Evolutionary conservation across 1,140 invertebrate species (phyloP).

Genomic region (Drosophila pandora): DNA sequence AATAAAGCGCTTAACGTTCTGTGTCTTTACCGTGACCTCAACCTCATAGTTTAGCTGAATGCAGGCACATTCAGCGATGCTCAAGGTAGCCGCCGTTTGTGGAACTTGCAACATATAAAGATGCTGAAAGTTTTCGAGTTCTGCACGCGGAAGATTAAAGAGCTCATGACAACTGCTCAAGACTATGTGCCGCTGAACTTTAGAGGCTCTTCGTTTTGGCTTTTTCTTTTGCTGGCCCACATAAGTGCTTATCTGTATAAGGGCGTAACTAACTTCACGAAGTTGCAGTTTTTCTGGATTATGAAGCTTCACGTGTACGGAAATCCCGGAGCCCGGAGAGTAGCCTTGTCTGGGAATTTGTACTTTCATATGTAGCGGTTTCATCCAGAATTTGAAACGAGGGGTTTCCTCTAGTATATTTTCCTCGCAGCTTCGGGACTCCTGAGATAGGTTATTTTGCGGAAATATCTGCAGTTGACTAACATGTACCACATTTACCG

Average conservation of each 20-base stretch:
- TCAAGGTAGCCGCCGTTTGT: conserved; percentile 87
- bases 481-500: conserved; percentile 87
- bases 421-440: conserved; percentile 62
- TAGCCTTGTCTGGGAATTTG: conserved; percentile 62
- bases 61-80: conserved; percentile 86
- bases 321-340: conserved; percentile 65
- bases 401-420: conserved; percentile 41
- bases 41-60: conserved; percentile 89
- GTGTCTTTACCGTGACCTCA: conserved; percentile 84
- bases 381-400: conserved; percentile 62
- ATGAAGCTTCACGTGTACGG: conserved; percentile 59
- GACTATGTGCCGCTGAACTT: conserved; percentile 83
- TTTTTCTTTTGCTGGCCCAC: conserved; percentile 45
- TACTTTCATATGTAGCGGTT: conserved; percentile 58
- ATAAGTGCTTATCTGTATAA: conserved; percentile 72
- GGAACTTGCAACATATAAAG: conserved; percentile 86
- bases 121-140: conserved; percentile 75
- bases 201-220: conserved; percentile 58
- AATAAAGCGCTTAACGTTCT: conserved; percentile 83
- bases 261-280: conserved; percentile 83
- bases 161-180: conserved; percentile 85
- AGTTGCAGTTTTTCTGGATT: conserved; percentile 83
- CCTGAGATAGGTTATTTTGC: conserved; percentile 85
- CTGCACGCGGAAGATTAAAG: conserved; percentile 83
- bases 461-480: conserved; percentile 87